Conservation (phyloP, 1,140 invertebrate genomes). For the Aphelinus atriplicis region DNA sequence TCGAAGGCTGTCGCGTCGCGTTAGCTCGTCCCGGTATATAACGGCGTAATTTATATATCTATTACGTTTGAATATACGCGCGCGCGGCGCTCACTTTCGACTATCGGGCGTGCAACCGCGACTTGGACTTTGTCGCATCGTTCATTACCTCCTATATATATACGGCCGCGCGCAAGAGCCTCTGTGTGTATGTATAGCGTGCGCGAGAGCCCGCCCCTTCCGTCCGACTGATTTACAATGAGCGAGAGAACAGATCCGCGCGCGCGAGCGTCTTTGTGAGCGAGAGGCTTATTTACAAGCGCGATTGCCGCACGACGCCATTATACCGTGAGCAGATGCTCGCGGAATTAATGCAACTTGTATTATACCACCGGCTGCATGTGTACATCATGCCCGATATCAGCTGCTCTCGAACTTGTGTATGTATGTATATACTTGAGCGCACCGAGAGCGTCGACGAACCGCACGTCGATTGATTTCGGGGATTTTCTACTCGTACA, state of each 20-base stretch:
- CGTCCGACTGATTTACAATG: slow-evolving; percentile 17
- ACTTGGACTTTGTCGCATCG: slow-evolving; percentile 11
- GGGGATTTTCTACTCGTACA: too few species aligned
- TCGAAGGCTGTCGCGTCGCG: slow-evolving; percentile 33
- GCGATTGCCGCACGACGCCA: neutral
- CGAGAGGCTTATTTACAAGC: neutral
- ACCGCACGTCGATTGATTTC: too few species aligned
- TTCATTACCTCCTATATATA: neutral
- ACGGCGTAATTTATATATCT: slow-evolving; percentile 35
- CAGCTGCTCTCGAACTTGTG: too few species aligned
- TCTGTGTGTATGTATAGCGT: neutral
- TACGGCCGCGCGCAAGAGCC: too few species aligned
- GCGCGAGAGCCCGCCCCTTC: neutral
- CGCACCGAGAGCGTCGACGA: too few species aligned
- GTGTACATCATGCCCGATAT: too few species aligned
- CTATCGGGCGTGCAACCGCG: slow-evolving; percentile 8
- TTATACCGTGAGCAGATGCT: too few species aligned
- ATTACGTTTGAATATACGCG: neutral
- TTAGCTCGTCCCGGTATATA: slow-evolving; percentile 5
- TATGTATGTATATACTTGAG: too few species aligned
- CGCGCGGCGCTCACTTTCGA: slow-evolving; percentile 9
- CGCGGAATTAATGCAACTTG: too few species aligned
- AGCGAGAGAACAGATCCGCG: neutral
- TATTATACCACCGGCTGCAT: too few species aligned
- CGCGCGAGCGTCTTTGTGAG: neutral